Conservation (phyloP, 1,140 invertebrate species). For the Pseudobourletiella spinata region DNA sequence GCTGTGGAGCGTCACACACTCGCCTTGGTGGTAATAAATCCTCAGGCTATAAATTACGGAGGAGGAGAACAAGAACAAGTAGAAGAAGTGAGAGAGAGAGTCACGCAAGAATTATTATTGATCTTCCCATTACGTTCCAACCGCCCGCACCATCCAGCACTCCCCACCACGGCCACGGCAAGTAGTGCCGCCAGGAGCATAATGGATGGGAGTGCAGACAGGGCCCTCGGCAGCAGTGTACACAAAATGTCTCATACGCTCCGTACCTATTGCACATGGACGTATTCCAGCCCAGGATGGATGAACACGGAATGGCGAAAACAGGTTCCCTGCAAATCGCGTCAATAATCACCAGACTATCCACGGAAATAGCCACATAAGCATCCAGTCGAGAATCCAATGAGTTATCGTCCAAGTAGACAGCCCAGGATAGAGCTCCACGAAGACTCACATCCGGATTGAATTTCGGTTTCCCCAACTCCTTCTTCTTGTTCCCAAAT, state of each 20-base stretch:
- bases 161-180: too few relatives aligned
- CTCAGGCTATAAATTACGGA: constrained; percentile 41
- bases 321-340: constrained; percentile 71
- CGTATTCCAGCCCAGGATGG: constrained; percentile 72
- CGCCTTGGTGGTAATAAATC: constrained; percentile 59
- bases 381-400: constrained; percentile 62
- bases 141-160: too few relatives aligned
- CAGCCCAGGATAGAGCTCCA: constrained; percentile 69
- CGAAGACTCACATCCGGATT: constrained; percentile 55
- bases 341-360: constrained; percentile 79
- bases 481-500: constrained; percentile 63
- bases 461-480: constrained; percentile 53
- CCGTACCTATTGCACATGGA: constrained; percentile 38
- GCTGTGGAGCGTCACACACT: constrained; percentile 58
- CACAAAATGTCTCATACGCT: too few relatives aligned
- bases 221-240: not conserved
- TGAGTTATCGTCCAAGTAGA: constrained; percentile 60
- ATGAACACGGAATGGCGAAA: constrained; percentile 73
- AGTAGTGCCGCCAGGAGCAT: too few relatives aligned
- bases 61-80: constrained; percentile 2
- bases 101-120: too few relatives aligned
- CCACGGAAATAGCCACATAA: constrained; percentile 69
- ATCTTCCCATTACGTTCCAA: too few relatives aligned
- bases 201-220: not conserved
- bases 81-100: too few relatives aligned